Conservation (phyloP, 35 echinoderm and acorn worm genomes). For the Antedon bifida region DNA sequence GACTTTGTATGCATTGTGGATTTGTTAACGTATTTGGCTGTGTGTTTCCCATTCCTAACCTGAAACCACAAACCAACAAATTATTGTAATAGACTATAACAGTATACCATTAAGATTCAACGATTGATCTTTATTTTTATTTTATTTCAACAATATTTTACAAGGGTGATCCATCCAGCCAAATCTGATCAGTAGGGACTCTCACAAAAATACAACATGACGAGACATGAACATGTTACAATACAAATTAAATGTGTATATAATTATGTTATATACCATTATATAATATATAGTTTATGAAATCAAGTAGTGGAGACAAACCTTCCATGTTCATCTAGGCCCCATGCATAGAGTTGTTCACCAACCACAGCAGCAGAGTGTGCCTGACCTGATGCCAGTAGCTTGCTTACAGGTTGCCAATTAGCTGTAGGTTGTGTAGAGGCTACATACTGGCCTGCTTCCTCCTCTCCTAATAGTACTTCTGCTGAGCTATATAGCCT, state of each 20-base stretch:
- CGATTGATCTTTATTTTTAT: too few species aligned
- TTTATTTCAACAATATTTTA: too few species aligned
- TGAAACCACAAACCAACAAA: background rate
- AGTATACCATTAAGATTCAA: too few species aligned
- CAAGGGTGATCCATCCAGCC: too few species aligned
- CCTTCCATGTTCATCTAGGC: background rate
- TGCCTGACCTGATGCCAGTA: background rate
- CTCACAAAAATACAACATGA: too few species aligned
- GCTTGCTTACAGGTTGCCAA: background rate
- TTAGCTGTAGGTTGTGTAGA: background rate
- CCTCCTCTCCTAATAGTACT: background rate
- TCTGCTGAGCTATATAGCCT: background rate
- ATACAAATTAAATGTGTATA: too few species aligned
- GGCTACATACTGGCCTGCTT: background rate
- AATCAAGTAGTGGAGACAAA: too few species aligned
- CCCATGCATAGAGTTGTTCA: slow-evolving; percentile 3
- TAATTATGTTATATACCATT: too few species aligned
- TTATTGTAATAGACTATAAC: too few species aligned
- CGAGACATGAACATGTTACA: too few species aligned
- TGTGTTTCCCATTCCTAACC: background rate
- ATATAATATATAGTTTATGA: too few species aligned
- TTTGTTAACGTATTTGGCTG: background rate
- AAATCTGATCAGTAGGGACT: too few species aligned
- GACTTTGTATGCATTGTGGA: background rate
- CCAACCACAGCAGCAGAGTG: background rate